These are phyloP conservation scores for Boloria selene DNA, from an alignment of 2,888 invertebrate genomes.

Conservation along the genomic window DNA sequence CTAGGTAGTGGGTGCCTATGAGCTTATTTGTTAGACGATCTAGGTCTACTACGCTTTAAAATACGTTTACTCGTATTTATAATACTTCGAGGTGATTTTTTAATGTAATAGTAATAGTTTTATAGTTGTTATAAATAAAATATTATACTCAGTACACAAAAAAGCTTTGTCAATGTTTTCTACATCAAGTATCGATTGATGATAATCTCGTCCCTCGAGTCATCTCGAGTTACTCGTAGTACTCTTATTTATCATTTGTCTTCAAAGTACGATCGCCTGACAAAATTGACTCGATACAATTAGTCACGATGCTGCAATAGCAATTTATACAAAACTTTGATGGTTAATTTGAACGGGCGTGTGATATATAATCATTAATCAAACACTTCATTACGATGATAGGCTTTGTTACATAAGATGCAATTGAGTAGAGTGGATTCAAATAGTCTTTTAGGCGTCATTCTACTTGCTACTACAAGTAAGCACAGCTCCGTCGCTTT, in stretches of 20 bases:
- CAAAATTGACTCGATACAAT: constrained; percentile 64
- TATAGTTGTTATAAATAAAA: too few relatives aligned
- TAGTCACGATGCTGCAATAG: constrained; percentile 57
- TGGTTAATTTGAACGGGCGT: constrained; percentile 58
- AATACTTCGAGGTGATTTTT: too few relatives aligned
- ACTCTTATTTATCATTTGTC: constrained; percentile 49
- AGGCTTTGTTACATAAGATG: constrained; percentile 23
- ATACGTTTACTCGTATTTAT: too few relatives aligned
- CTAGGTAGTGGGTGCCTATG: too few relatives aligned
- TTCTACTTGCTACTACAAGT: too few relatives aligned
- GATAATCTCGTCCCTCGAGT: not conserved
- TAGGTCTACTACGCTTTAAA: too few relatives aligned
- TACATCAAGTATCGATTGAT: not conserved
- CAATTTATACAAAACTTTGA: constrained; percentile 64
- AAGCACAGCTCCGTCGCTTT: too few relatives aligned
- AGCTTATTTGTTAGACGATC: too few relatives aligned
- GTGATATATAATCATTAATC: constrained; percentile 66
- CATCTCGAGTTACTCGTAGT: too few relatives aligned
- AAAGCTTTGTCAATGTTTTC: not conserved
- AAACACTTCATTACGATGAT: constrained; percentile 51
- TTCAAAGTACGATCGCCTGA: constrained; percentile 58
- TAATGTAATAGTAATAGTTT: too few relatives aligned
- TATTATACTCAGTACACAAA: too few relatives aligned
- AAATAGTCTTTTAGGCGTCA: too few relatives aligned
- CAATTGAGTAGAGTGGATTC: not conserved